These are phyloP conservation scores for Torymus tubicola DNA, from an alignment of 2,888 invertebrate species.

Conservation along the genomic window DNA sequence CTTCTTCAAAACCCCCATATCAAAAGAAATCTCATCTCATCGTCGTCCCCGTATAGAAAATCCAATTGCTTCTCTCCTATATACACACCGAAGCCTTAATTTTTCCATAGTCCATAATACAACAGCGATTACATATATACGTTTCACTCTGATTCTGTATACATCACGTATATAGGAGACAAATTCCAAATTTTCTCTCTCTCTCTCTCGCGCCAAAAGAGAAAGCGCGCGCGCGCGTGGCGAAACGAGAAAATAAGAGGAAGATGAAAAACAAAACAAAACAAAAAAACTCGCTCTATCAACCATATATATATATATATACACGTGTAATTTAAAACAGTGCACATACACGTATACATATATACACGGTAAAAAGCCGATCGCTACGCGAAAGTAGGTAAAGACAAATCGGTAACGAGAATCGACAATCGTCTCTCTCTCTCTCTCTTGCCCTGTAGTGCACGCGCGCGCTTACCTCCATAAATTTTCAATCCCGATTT, in stretches of 20 bases:
- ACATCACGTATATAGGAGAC: too few relatives aligned
- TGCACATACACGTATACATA: neutral
- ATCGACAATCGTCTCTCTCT: conserved; percentile 28
- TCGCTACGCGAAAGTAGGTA: conserved; percentile 55
- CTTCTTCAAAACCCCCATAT: too few relatives aligned
- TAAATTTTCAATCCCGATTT: conserved; percentile 35
- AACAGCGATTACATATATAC: too few relatives aligned
- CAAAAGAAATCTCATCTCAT: too few relatives aligned
- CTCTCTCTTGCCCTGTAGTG: conserved; percentile 22
- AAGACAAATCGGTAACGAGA: conserved; percentile 55
- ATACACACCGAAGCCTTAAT: too few relatives aligned
- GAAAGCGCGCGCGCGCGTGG: conserved; percentile 9
- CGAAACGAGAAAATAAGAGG: conserved; percentile 35
- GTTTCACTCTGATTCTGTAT: too few relatives aligned
- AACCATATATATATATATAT: too few relatives aligned
- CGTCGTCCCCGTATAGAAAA: too few relatives aligned
- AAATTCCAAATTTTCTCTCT: too few relatives aligned
- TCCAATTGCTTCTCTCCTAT: too few relatives aligned
- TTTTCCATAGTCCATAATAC: too few relatives aligned
- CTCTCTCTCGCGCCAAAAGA: neutral
- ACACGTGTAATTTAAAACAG: conserved; percentile 1
- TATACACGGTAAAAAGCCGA: neutral
- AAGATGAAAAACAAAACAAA: too few relatives aligned
- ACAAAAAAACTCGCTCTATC: conserved; percentile 22
- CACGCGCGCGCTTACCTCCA: conserved; percentile 3